Evolutionary conservation across 2,797 vertebrate species (phyloP).

Genomic region (Rhynchotus rufescens): DNA sequence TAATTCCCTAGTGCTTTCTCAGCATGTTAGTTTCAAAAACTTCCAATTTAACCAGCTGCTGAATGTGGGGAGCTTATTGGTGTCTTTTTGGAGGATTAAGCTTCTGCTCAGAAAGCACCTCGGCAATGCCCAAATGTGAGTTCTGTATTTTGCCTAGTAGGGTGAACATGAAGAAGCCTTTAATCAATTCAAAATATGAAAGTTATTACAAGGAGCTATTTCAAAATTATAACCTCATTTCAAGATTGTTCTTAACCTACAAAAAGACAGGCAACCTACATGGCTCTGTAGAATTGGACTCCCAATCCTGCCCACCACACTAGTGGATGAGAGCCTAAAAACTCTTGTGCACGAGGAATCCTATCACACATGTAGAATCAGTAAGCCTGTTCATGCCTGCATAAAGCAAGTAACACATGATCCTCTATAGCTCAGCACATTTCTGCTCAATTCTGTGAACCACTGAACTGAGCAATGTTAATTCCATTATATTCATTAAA

Average conservation of each 20-base stretch:
- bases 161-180: background rate
- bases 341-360: background rate
- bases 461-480: constrained; percentile 48
- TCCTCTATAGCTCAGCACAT: constrained; percentile 33
- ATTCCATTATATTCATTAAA: constrained; percentile 41
- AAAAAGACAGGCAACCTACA: background rate
- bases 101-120: background rate
- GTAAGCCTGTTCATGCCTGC: constrained; percentile 27
- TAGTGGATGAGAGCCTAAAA: constrained; percentile 18
- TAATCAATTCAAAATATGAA: background rate
- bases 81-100: background rate
- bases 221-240: background rate
- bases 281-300: background rate
- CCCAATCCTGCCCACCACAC: background rate
- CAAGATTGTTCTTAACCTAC: background rate
- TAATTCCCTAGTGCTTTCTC: background rate
- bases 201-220: background rate
- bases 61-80: background rate
- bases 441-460: constrained; percentile 27
- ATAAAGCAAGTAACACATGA: constrained; percentile 34
- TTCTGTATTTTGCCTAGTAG: background rate
- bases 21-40: background rate
- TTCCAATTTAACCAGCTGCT: background rate
- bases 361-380: background rate
- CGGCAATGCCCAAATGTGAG: background rate